Base-by-base conservation (phyloP, 2,888 invertebrate genomes). In the Ommatoiulus sabulosus region DNA sequence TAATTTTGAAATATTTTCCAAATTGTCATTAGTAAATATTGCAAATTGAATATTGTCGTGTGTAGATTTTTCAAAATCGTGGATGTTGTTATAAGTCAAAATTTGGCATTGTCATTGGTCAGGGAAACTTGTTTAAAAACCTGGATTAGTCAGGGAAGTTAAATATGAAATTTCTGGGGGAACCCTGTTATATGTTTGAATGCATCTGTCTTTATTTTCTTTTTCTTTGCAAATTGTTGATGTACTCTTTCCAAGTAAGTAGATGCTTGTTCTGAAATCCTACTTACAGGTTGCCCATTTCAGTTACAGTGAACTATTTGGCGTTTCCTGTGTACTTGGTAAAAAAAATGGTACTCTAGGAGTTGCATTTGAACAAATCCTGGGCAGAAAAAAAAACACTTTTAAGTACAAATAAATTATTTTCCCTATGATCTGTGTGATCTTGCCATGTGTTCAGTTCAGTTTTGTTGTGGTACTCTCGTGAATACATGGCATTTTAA, bases 371-470 rank as follows among this genome's bases (percentile, higher is more conserved):
- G 63, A n/a, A n/a, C n/a, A n/a, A 12, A 63, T 63, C 63, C 63
- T 63, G 17, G 63, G n/a, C 63, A 63, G 63, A 63, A 63, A 46
- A 46, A 46, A 46, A 46, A 5, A 63, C n/a, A n/a, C n/a, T n/a
- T n/a, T n/a, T n/a, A 63, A 63, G 63, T 63, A 63, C 63, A 63
- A 63, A 63, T 63, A 63, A 63, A 63, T 63, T 63, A 63, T 63
- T 63, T n/a, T 10, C 52, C 3, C 63, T 63, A 63, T 63, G 20
- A 63, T 63, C 63, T n/a, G 12, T 63, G 63, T 7, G 63, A 63
- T 63, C 20, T 17, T 63, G 63, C 20, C n/a, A 63, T 63, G 63
- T n/a, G 63, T 63, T 63, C 63, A 17, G n/a, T 63, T 63, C 3
- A 63, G 63, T 63, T 63, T 63, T n/a, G 63, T 63, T 63, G 12